Conservation (phyloP, 1,140 invertebrate species). For the Pseudachorutes palmiensis region DNA sequence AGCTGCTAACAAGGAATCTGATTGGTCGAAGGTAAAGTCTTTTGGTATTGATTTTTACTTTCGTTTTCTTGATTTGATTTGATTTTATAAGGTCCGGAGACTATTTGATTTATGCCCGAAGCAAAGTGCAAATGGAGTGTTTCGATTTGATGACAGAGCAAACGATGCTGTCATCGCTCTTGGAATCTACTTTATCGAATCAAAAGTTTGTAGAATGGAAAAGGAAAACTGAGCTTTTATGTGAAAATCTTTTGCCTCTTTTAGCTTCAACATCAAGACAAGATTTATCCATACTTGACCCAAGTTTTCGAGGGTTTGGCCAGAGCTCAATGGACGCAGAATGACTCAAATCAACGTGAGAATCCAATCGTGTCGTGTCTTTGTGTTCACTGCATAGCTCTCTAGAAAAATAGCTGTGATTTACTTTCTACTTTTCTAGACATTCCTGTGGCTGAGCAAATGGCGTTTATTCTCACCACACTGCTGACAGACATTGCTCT, state of each 20-base stretch:
- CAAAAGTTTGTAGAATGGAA: conserved; percentile 48
- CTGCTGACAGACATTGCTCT: conserved; percentile 78
- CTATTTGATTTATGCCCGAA: conserved; percentile 75
- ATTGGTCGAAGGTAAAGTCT: conserved; percentile 81
- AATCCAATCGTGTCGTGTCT: not conserved
- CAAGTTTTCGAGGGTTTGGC: conserved; percentile 64
- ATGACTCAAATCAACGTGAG: conserved; percentile 23
- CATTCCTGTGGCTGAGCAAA: conserved; percentile 80
- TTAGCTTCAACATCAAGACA: conserved; percentile 28
- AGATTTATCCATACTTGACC: conserved; percentile 64
- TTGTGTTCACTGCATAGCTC: conserved; percentile 1
- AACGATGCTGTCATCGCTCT: conserved; percentile 87
- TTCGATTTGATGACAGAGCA: conserved; percentile 67
- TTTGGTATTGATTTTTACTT: conserved; percentile 19
- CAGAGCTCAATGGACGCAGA: conserved; percentile 44
- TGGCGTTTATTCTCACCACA: conserved; percentile 88
- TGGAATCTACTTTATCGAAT: conserved; percentile 88
- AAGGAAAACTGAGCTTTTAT: no score
- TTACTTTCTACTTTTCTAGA: conserved; percentile 58
- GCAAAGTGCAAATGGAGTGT: conserved; percentile 61
- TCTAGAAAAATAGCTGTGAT: no score
- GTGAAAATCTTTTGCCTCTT: not conserved
- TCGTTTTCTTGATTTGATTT: no score
- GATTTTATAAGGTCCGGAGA: conserved; percentile 72
- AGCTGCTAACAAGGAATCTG: conserved; percentile 64